Conservation (phyloP, 2,888 invertebrate species). For the Chaetogeoica ovagalla region DNA sequence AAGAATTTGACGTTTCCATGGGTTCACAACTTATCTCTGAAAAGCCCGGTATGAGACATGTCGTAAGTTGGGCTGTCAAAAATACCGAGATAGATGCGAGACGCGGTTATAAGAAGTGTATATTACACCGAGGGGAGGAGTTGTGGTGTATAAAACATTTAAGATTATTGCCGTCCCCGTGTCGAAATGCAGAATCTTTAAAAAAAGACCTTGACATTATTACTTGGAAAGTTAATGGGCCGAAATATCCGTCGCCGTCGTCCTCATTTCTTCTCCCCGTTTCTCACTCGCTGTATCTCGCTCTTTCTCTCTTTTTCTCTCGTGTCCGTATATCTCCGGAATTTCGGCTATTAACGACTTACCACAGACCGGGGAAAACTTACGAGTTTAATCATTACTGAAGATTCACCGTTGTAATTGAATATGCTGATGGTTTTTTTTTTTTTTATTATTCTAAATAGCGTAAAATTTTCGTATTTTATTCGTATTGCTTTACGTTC, state of each 20-base stretch:
- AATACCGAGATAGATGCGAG: not conserved
- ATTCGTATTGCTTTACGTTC: too few relatives aligned
- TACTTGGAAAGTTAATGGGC: slow-evolving; percentile 42
- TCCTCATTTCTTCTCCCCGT: slow-evolving; percentile 44
- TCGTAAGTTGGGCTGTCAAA: slow-evolving; percentile 28
- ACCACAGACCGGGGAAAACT: not conserved
- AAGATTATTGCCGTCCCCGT: slow-evolving; percentile 34
- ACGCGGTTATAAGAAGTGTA: slow-evolving; percentile 25
- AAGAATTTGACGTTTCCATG: slow-evolving; percentile 16
- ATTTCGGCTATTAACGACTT: slow-evolving; percentile 41
- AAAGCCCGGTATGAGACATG: not conserved
- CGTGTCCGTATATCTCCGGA: slow-evolving; percentile 42
- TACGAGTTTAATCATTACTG: slow-evolving; percentile 28
- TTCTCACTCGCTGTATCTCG: slow-evolving; percentile 54
- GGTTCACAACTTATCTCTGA: not conserved
- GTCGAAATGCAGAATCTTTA: slow-evolving; percentile 43
- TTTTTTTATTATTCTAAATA: slow-evolving; percentile 3
- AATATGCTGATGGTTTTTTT: slow-evolving; percentile 16
- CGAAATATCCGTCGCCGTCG: slow-evolving; percentile 51
- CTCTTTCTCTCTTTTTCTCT: slow-evolving; percentile 54
- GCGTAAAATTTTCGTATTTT: not conserved
- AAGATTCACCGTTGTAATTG: slow-evolving; percentile 12
- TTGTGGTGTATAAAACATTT: not conserved
- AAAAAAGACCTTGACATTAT: slow-evolving; percentile 49
- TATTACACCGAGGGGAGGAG: not conserved